Conservation (phyloP, 2,888 invertebrate genomes). For the Blera fallax region DNA sequence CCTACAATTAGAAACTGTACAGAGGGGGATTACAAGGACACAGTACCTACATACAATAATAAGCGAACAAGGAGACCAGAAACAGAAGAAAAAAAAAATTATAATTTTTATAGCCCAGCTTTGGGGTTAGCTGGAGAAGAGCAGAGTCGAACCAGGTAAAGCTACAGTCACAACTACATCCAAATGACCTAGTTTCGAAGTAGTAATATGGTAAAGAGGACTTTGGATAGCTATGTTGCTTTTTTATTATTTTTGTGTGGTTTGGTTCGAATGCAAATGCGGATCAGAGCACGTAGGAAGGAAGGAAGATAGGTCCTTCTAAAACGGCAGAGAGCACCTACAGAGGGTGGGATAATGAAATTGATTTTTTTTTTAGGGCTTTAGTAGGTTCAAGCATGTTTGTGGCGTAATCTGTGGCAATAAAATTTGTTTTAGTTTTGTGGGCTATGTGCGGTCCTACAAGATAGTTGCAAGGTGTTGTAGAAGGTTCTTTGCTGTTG, state of each 20-base stretch:
- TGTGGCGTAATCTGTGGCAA: conserved; percentile 52
- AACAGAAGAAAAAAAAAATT: conserved; percentile 17
- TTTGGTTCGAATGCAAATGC: conserved; percentile 51
- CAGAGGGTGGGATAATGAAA: conserved; percentile 38
- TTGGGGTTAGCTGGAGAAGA: conserved; percentile 45
- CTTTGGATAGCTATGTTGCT: conserved; percentile 22
- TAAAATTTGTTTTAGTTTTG: conserved; percentile 31
- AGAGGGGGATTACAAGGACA: conserved; percentile 33
- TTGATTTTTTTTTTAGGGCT: conserved; percentile 30
- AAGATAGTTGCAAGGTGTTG: not conserved
- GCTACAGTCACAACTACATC: conserved; percentile 5
- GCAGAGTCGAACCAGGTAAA: conserved; percentile 12
- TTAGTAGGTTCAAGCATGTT: conserved; percentile 29
- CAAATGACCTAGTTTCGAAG: conserved; percentile 54
- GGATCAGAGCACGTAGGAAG: not conserved
- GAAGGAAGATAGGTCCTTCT: conserved; percentile 25
- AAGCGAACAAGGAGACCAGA: not conserved
- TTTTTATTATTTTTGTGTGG: conserved; percentile 32
- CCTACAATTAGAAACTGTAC: conserved; percentile 62
- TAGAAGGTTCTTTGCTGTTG: conserved; percentile 11
- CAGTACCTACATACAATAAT: not conserved
- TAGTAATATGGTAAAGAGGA: conserved; percentile 40
- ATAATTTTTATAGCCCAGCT: conserved; percentile 64
- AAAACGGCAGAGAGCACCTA: not conserved
- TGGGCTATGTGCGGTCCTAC: not conserved